phyloP scores from a whole-genome alignment of 2,888 invertebrate genomes.

The Torymus auratus region DNA sequence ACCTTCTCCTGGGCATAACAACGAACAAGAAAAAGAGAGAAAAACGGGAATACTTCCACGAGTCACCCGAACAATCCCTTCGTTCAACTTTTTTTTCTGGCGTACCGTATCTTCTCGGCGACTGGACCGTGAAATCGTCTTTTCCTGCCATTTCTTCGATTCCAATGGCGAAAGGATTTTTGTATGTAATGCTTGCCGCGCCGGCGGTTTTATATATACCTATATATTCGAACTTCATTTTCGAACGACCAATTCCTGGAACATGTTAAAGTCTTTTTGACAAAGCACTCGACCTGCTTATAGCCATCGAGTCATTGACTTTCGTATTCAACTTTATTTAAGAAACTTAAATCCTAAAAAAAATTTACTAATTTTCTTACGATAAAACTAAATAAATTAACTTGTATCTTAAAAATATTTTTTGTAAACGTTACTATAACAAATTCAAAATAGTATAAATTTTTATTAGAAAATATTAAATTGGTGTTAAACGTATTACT shows the following conservation, averaged over 20 bases:
- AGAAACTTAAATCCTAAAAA: background rate
- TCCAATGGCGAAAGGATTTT: slow-evolving; percentile 45
- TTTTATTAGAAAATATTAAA: slow-evolving; percentile 4
- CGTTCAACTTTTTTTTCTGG: slow-evolving; percentile 31
- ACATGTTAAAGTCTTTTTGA: slow-evolving; percentile 37
- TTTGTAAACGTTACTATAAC: background rate
- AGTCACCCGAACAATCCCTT: slow-evolving; percentile 26
- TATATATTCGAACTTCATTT: slow-evolving; percentile 30
- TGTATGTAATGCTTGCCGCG: slow-evolving; percentile 45
- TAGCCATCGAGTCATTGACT: slow-evolving; percentile 34
- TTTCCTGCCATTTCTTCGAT: slow-evolving; percentile 53
- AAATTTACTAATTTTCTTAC: background rate
- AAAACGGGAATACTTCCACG: slow-evolving; percentile 42
- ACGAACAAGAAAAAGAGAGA: slow-evolving; percentile 11
- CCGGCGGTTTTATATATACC: slow-evolving; percentile 24
- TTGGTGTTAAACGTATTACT: background rate
- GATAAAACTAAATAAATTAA: background rate
- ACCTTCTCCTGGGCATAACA: slow-evolving; percentile 14
- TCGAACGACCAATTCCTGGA: slow-evolving; percentile 36
- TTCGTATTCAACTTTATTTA: slow-evolving; percentile 7
- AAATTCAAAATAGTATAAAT: background rate
- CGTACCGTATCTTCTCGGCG: slow-evolving; percentile 32
- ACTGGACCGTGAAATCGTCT: slow-evolving; percentile 56
- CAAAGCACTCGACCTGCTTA: slow-evolving; percentile 38
- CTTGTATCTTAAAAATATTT: background rate